phyloP scores from a whole-genome alignment of 2,113 vertebrate species.

The Etheostoma spectabile region DNA sequence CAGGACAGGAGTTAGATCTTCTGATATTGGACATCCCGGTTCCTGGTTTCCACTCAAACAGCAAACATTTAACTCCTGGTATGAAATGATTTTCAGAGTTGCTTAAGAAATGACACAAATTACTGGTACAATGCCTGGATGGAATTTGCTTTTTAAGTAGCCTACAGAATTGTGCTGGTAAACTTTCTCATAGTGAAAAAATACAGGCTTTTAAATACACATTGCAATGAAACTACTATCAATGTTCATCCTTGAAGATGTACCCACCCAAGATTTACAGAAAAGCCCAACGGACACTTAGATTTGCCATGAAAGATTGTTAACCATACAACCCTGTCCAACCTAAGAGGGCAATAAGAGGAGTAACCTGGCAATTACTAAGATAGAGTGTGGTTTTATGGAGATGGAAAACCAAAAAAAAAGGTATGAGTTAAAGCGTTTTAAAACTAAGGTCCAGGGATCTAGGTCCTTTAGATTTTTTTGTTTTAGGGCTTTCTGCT shows the following conservation, averaged over 20 bases:
- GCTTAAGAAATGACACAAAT: neutral
- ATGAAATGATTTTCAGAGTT: neutral
- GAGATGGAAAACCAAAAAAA: neutral
- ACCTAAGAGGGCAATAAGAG: constrained; percentile 9
- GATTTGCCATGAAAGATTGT: constrained; percentile 24
- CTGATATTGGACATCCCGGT: neutral
- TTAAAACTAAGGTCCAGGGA: neutral
- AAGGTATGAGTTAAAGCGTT: neutral
- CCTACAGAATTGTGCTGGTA: no score
- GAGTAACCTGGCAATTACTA: constrained; percentile 25
- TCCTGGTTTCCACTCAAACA: neutral
- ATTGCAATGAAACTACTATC: neutral
- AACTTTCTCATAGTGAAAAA: neutral
- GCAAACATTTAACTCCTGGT: constrained; percentile 2
- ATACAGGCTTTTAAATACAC: constrained; percentile 3
- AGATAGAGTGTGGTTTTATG: constrained; percentile 13
- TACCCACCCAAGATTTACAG: neutral
- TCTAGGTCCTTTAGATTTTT: neutral
- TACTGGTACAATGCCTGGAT: neutral
- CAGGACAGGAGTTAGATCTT: neutral
- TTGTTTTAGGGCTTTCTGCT: neutral
- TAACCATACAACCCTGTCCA: constrained; percentile 32
- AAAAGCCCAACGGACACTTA: constrained; percentile 4
- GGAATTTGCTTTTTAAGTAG: neutral
- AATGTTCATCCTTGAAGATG: constrained; percentile 4